A percentile compares a stretch with the other conserved stretches of the same genome.
phyloP scores from a whole-genome alignment of 2,797 vertebrate genomes.

The Parotocinclus haroldoi region DNA sequence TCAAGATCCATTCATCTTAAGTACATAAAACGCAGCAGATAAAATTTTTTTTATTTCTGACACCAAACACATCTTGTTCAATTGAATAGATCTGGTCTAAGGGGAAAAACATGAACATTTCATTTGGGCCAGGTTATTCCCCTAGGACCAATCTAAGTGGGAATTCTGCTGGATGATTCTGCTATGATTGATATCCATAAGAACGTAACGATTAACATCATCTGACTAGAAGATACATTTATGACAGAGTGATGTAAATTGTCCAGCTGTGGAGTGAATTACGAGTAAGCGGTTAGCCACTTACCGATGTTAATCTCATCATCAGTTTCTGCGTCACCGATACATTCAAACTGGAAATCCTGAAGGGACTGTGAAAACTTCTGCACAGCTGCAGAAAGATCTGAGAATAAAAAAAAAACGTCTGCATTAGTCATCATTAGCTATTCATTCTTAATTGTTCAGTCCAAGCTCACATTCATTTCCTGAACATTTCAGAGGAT shows the following conservation, averaged over 20 bases:
- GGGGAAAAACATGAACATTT: background rate
- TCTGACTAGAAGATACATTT: background rate
- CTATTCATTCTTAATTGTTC: too few relatives aligned
- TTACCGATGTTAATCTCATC: conserved; percentile 97
- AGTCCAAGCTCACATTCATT: background rate
- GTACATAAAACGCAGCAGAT: background rate
- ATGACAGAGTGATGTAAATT: background rate
- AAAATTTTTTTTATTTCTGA: too few relatives aligned
- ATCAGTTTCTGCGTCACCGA: conserved; percentile 96
- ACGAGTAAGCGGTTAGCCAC: conserved; percentile 26
- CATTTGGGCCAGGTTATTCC: background rate
- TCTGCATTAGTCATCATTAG: conserved; percentile 1
- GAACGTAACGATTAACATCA: background rate
- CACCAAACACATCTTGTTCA: too few relatives aligned
- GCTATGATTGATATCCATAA: background rate
- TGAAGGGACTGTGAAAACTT: conserved; percentile 95
- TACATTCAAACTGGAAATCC: conserved; percentile 97
- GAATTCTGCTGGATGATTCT: background rate
- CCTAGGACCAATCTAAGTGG: background rate
- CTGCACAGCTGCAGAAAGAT: conserved; percentile 92
- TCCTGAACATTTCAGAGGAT: too few relatives aligned
- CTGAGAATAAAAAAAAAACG: conserved; percentile 62
- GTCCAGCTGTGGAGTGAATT: background rate
- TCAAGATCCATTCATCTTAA: too few relatives aligned
- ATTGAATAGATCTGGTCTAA: too few relatives aligned